These are phyloP conservation scores for Rotaria macrura DNA, from an alignment of 2,888 invertebrate species.

Conservation along the genomic window DNA sequence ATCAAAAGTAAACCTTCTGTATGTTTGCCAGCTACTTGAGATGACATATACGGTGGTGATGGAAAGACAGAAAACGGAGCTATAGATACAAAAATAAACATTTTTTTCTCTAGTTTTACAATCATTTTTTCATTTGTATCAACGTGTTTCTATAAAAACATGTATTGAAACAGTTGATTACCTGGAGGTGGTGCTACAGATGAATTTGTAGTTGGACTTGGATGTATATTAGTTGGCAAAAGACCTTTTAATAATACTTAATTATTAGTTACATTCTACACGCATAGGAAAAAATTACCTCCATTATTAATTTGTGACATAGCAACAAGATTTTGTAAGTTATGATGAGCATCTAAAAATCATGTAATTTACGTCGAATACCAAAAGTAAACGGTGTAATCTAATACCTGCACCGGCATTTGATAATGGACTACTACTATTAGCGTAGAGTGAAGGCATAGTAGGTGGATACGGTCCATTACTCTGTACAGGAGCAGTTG, in stretches of 20 bases:
- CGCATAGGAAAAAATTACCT: background rate
- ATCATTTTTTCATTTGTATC: too few species aligned
- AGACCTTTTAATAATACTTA: background rate
- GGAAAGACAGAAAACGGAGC: background rate
- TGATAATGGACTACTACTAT: background rate
- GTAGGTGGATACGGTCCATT: background rate
- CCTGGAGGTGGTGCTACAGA: background rate
- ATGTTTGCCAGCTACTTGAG: conserved; percentile 9
- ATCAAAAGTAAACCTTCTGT: background rate
- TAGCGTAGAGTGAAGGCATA: background rate
- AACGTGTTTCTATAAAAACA: too few species aligned
- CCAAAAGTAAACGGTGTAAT: background rate
- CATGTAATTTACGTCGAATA: background rate
- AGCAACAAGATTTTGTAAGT: conserved; percentile 28
- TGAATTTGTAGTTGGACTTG: background rate
- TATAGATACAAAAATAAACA: background rate
- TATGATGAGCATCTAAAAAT: conserved; percentile 16
- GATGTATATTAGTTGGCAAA: conserved; percentile 8
- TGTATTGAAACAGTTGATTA: background rate
- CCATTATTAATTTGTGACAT: conserved; percentile 23
- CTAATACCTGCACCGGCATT: background rate
- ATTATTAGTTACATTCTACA: background rate
- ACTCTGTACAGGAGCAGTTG: background rate
- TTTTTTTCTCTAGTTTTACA: too few species aligned
- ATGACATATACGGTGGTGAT: background rate